These are phyloP conservation scores for Danionella dracula DNA, from an alignment of 2,797 vertebrate genomes.

Conservation along the genomic window DNA sequence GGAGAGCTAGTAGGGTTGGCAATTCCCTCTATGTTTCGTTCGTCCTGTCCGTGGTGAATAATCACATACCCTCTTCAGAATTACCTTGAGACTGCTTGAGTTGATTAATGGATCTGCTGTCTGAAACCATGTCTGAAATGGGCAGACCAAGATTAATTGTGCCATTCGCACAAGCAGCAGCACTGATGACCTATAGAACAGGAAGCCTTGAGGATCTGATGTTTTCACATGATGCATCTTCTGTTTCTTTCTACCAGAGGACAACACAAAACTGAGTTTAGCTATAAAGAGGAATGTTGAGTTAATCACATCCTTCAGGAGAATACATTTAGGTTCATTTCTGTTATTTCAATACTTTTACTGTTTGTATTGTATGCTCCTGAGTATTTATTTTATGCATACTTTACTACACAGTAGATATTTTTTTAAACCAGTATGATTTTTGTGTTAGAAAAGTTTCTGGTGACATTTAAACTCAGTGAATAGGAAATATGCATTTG, in stretches of 20 bases:
- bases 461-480: too few relatives aligned
- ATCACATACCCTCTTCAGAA: conserved; percentile 21
- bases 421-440: too few relatives aligned
- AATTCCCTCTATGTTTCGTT: conserved; percentile 4
- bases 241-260: neutral
- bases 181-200: conserved; percentile 10
- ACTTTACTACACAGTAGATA: too few relatives aligned
- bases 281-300: neutral
- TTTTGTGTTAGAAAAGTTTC: too few relatives aligned
- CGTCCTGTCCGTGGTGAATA: conserved; percentile 13
- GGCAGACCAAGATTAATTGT: conserved; percentile 19
- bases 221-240: neutral
- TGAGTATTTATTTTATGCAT: too few relatives aligned
- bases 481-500: too few relatives aligned
- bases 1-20: conserved; percentile 1
- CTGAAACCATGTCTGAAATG: conserved; percentile 14
- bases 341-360: too few relatives aligned
- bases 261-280: neutral
- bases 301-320: too few relatives aligned
- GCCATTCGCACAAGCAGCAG: neutral
- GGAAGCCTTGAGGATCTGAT: neutral
- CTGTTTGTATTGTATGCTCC: too few relatives aligned
- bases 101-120: conserved; percentile 26
- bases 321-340: too few relatives aligned
- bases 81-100: conserved; percentile 11